Conservation (phyloP, 2,113 vertebrate genomes). For the Herpetotheres cachinnans region DNA sequence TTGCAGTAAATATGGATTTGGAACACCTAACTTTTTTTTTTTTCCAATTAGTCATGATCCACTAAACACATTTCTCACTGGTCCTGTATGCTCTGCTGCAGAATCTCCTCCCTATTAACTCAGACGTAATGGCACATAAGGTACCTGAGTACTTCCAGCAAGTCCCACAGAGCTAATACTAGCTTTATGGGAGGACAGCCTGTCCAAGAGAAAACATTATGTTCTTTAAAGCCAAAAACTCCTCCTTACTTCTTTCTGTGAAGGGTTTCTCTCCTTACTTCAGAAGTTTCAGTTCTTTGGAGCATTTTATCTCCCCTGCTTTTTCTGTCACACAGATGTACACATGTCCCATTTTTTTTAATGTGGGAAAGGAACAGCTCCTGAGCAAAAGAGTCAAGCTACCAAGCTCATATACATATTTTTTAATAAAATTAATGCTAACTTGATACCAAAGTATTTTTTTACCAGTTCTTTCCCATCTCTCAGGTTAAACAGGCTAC, state of each 20-base stretch:
- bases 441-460: background rate
- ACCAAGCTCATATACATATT: background rate
- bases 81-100: background rate
- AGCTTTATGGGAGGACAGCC: slow-evolving; percentile 4
- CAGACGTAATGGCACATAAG: slow-evolving; percentile 11
- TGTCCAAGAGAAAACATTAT: slow-evolving; percentile 36
- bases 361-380: background rate
- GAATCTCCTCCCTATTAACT: slow-evolving; percentile 36
- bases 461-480: background rate
- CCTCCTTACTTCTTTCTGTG: background rate
- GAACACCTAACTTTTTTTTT: background rate
- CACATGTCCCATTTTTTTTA: background rate
- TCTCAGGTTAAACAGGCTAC: background rate
- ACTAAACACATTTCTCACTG: background rate
- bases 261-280: background rate
- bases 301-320: background rate
- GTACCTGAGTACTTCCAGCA: background rate
- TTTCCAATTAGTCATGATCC: background rate
- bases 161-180: slow-evolving; percentile 23
- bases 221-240: slow-evolving; percentile 30
- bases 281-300: background rate
- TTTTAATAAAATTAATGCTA: background rate
- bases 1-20: slow-evolving; percentile 14
- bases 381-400: background rate
- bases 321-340: background rate